These are phyloP conservation scores for Vesta saturnalis DNA, from an alignment of 2,888 invertebrate species.

Conservation along the genomic window DNA sequence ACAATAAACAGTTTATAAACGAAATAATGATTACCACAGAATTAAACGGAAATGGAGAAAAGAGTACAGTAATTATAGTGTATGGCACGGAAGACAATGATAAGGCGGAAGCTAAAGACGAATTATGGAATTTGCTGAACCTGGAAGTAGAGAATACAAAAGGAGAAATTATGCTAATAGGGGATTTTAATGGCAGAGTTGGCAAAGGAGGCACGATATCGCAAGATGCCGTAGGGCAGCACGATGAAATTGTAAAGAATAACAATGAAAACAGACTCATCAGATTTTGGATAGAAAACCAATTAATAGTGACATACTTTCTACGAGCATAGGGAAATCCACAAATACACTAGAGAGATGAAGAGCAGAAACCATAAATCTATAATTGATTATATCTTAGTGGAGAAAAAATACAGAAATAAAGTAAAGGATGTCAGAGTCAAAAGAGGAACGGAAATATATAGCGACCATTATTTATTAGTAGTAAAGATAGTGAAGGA, in stretches of 20 bases:
- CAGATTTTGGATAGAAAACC: not conserved
- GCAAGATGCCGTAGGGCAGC: too few species aligned
- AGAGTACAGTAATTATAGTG: too few species aligned
- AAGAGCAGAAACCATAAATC: not conserved
- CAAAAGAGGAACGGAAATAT: too few species aligned
- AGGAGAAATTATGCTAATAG: not conserved
- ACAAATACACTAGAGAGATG: conserved; percentile 7
- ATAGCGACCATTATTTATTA: not conserved
- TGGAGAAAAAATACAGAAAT: not conserved
- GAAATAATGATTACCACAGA: too few species aligned
- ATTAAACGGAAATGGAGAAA: too few species aligned
- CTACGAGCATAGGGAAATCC: too few species aligned
- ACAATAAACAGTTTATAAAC: too few species aligned
- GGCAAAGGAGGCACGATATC: too few species aligned
- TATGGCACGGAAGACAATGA: not conserved
- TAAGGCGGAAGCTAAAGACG: not conserved
- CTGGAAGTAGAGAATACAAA: not conserved
- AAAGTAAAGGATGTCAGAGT: not conserved
- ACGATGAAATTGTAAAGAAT: too few species aligned
- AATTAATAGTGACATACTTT: not conserved
- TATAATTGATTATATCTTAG: too few species aligned
- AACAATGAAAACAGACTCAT: too few species aligned
- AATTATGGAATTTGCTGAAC: not conserved
- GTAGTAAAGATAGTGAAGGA: not conserved
- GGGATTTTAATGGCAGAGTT: too few species aligned